Evolutionary conservation across 2,113 vertebrate genomes (phyloP), one percentile per base, ranked within the genome.

Genomic region (Sprattus sprattus): DNA sequence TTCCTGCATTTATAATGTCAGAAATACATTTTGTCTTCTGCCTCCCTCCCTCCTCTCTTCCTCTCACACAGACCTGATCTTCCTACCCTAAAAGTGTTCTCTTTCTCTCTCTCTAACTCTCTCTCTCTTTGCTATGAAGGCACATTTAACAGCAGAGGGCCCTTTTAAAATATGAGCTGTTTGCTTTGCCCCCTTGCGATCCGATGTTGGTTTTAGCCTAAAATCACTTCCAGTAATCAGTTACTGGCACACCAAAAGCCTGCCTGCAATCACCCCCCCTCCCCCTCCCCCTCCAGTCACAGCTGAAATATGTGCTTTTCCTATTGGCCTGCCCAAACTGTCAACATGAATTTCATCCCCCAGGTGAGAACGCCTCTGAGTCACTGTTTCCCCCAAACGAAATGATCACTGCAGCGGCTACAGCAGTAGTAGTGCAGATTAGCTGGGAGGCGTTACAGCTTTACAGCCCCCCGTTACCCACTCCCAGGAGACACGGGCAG

Each of bases 211-310:
- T 95, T 95, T 95, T 95, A 94, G 93, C 94, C 88, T 95, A 92
- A 94, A 96, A 96, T 95, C 94, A 95, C 94, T 96, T 96, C 95
- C 95, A 96, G 95, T 94, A 94, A 95, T 95, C 95, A 94, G 94
- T 95, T 94, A 95, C 93, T 92, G 71, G 71, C 64, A 78, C 71
- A 78, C 71, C 71, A 81, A 16, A 39, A 81, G 75, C 52, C 54
- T 82, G 28, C 71, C 10, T 78, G 3, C 71, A 28, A 28, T 11
- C 13, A 28, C 81, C 78, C 87, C 93, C 93, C 92, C 93, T 91
- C 94, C 94, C 93, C 94, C 88, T 92, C 93, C 93, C 94, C 94
- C 91, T 95, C 81, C 32, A 18, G 95, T 91, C 94, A 91, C 85
- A 90, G 94, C 95, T 95, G 96, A 88, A 96, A 96, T 95, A 95